phyloP scores from a whole-genome alignment of 1,140 invertebrate genomes.

The Idris sp. region DNA sequence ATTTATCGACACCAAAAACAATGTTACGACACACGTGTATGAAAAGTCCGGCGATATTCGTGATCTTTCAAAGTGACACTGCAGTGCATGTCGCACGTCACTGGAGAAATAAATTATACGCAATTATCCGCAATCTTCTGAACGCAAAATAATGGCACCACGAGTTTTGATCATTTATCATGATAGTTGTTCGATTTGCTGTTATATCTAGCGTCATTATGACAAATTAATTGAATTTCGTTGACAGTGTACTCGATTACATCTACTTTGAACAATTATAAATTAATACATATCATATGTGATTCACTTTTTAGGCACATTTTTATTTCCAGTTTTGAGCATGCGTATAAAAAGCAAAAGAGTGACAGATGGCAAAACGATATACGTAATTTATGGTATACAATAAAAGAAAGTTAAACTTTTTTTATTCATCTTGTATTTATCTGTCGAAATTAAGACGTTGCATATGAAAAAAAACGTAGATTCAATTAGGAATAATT shows the following conservation, averaged over 20 bases:
- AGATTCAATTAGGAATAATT: slow-evolving; percentile 61
- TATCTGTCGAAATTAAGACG: slow-evolving; percentile 65
- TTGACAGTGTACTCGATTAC: slow-evolving; percentile 4
- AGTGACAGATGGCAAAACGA: slow-evolving; percentile 66
- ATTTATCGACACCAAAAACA: slow-evolving; percentile 63
- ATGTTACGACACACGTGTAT: slow-evolving; percentile 47
- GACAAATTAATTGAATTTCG: slow-evolving; percentile 23
- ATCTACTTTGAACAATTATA: slow-evolving; percentile 16
- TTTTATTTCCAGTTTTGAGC: background rate
- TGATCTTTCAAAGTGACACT: slow-evolving; percentile 54
- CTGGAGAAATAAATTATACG: slow-evolving; percentile 32
- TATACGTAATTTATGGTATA: slow-evolving; percentile 64
- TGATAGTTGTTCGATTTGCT: slow-evolving; percentile 24
- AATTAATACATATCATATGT: slow-evolving; percentile 33
- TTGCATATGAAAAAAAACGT: slow-evolving; percentile 56
- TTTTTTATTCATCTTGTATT: slow-evolving; percentile 69
- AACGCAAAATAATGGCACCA: slow-evolving; percentile 30
- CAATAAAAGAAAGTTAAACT: slow-evolving; percentile 57
- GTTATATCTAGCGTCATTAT: background rate
- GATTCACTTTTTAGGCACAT: slow-evolving; percentile 1
- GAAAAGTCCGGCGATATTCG: slow-evolving; percentile 27
- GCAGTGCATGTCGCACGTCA: slow-evolving; percentile 36
- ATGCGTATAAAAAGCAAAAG: slow-evolving; percentile 38
- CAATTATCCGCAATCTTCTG: slow-evolving; percentile 40
- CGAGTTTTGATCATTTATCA: slow-evolving; percentile 29